phyloP scores from a whole-genome alignment of 2,113 vertebrate species.

The Ascaphus truei region DNA sequence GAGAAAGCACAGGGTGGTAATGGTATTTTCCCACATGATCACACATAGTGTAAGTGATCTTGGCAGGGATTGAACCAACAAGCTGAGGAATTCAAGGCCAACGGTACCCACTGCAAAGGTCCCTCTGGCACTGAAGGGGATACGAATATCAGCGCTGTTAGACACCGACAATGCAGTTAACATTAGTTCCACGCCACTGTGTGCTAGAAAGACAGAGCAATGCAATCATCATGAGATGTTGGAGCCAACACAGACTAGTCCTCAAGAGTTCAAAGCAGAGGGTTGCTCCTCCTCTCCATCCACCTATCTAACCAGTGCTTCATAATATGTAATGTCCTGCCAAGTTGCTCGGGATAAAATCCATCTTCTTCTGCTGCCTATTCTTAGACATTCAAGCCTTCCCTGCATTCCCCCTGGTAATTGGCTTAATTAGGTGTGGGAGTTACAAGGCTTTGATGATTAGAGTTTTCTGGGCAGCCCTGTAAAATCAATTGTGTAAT shows the following conservation, averaged over 20 bases:
- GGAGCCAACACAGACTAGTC: no score
- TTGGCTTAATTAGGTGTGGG: constrained; percentile 14
- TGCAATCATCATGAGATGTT: constrained; percentile 15
- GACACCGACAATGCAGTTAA: no score
- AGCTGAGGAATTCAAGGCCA: no score
- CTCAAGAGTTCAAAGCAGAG: background rate
- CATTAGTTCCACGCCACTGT: no score
- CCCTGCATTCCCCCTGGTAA: constrained; percentile 8
- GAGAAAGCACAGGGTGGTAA: no score
- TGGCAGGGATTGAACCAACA: no score
- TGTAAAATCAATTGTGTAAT: background rate
- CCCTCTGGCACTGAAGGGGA: no score
- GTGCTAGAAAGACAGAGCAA: background rate
- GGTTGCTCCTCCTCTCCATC: background rate
- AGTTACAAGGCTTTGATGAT: constrained; percentile 6
- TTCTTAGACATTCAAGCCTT: constrained; percentile 23
- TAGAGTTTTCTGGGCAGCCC: background rate
- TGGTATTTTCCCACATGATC: no score
- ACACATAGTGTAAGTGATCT: no score
- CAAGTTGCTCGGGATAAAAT: constrained; percentile 16
- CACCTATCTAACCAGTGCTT: background rate
- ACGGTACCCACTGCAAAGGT: no score
- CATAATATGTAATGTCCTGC: constrained; percentile 11
- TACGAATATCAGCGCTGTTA: no score
- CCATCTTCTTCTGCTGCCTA: constrained; percentile 20